Conservation (phyloP, 2,113 vertebrate species). For the Henicopernis longicauda region DNA sequence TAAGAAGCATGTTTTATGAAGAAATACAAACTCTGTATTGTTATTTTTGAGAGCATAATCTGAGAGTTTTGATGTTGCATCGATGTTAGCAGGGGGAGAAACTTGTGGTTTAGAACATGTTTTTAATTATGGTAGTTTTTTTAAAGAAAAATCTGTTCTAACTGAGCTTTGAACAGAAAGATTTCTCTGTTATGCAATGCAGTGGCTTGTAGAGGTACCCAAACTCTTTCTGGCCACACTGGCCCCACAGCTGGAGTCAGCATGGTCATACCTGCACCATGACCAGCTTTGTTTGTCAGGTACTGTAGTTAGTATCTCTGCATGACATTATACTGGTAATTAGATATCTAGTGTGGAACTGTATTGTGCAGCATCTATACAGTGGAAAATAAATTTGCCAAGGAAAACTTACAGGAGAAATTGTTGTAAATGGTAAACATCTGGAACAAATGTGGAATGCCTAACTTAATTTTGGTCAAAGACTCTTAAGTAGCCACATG, state of each 20-base stretch:
- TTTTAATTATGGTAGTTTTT: background rate
- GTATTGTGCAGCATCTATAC: background rate
- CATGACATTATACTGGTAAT: background rate
- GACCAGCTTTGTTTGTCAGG: background rate
- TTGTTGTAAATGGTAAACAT: background rate
- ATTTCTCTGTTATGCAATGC: background rate
- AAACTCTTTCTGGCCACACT: background rate
- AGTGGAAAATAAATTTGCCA: background rate
- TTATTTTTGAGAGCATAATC: background rate
- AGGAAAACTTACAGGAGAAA: background rate
- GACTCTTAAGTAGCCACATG: background rate
- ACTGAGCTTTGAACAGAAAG: background rate
- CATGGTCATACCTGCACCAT: background rate
- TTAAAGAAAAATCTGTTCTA: background rate
- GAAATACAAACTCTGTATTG: background rate
- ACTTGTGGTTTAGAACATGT: accelerated
- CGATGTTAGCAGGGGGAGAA: background rate
- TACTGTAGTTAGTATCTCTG: background rate
- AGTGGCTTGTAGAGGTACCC: background rate
- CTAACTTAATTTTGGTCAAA: background rate
- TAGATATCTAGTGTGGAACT: background rate
- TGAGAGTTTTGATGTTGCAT: background rate
- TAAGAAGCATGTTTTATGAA: background rate
- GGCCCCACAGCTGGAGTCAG: background rate
- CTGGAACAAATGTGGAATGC: background rate